Evolutionary conservation across 2,888 invertebrate genomes (phyloP).

Genomic region (Eurytoma adleriae): DNA sequence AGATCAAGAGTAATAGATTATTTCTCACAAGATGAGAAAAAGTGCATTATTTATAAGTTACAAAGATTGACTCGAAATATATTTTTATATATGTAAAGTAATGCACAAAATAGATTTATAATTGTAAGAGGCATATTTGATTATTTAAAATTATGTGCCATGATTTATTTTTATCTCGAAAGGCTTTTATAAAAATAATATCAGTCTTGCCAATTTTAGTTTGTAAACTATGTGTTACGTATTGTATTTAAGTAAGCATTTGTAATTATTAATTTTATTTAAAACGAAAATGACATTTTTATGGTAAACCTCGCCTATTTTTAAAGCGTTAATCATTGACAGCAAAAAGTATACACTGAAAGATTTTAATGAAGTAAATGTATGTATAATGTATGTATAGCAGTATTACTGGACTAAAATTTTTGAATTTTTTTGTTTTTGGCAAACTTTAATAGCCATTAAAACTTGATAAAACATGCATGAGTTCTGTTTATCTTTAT

Average conservation of each 20-base stretch:
- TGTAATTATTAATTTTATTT: conserved; percentile 46
- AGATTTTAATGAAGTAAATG: conserved; percentile 23
- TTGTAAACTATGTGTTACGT: conserved; percentile 44
- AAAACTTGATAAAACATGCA: conserved; percentile 8
- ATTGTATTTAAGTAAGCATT: conserved; percentile 53
- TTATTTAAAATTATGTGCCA: conserved; percentile 54
- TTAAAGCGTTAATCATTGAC: conserved; percentile 23
- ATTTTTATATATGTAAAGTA: conserved; percentile 55
- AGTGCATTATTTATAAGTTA: conserved; percentile 51
- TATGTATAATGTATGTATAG: conserved; percentile 45
- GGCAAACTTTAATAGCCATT: conserved; percentile 16
- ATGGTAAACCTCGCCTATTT: conserved; percentile 42
- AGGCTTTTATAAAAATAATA: conserved; percentile 43
- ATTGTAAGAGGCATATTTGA: conserved; percentile 39
- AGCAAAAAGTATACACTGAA: conserved; percentile 26
- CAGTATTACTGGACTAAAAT: conserved; percentile 37
- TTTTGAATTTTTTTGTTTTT: conserved; percentile 12
- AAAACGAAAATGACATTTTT: conserved; percentile 28
- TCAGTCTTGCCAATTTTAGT: conserved; percentile 52
- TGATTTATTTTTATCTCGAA: conserved; percentile 49
- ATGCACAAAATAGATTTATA: conserved; percentile 53
- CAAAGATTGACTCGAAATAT: conserved; percentile 43
- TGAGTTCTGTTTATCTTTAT: conserved; percentile 6
- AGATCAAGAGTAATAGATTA: conserved; percentile 28
- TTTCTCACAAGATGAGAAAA: conserved; percentile 23